Evolutionary conservation across 1,140 invertebrate genomes (phyloP), one percentile per base, ranked within the genome.

Genomic region (Dreissena polymorpha): DNA sequence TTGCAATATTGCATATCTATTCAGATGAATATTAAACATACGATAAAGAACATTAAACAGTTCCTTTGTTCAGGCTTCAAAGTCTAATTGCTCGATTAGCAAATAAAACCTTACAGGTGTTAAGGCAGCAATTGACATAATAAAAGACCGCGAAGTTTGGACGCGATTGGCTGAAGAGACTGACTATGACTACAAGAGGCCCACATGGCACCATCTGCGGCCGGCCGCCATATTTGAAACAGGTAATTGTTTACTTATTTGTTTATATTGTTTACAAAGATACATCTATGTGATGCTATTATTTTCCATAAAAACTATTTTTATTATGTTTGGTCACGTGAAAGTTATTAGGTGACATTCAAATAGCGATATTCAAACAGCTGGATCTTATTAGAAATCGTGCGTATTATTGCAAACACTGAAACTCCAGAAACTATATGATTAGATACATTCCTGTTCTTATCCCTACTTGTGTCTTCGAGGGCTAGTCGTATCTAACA

Each of bases 181-280:
- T 16, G 18, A 51, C 53, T 88, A 83, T 27, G 77, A 88, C 70
- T 85, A 76, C 53, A 78, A 65, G 51, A 63, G 25, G 13, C 87
- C 85, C 8, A 63, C 70, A 14, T 70, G 63, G 39, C 81, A 83
- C 25, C 39, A 25, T 13, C 18, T 71, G 18, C 16, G 69, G 13
- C 50, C 64, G 6, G 27, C 64, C 39, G 51, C 6, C 39, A 21
- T 69, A 69, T 23, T 74, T 3, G 29, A 69, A 29, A 64, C 77
- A 8, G 67, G 57, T 83, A 63, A 51, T 16, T 76, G 14, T 74
- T 51, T 0, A 10, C 5, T 23, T 1, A 23, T n/a, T 2, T 27
- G 21, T 23, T 67, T 5, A n/a, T 60, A 57, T 6, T 74, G 39
- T 39, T 39, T 39, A 39, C 3, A 8, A 39, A 39, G 2, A 39